A percentile compares a stretch with the other conserved stretches of the same genome.
Conservation (phyloP, 2,797 vertebrate genomes). For the Phoeniculus purpureus region DNA sequence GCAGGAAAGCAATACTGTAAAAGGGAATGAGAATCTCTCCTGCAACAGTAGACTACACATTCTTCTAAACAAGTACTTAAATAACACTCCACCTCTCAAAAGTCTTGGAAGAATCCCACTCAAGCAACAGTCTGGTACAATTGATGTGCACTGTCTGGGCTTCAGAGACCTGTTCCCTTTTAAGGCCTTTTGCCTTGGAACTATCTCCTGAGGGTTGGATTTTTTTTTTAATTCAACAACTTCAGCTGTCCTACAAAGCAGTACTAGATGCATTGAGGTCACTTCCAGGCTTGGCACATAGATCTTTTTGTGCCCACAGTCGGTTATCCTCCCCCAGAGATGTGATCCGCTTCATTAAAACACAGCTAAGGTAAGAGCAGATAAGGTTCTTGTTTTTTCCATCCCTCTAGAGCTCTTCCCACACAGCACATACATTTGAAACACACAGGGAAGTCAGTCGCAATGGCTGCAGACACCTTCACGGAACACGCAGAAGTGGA, state of each 20-base stretch:
- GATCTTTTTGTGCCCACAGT: neutral
- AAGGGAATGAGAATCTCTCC: conserved; percentile 4
- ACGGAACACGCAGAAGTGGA: neutral
- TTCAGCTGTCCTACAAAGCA: neutral
- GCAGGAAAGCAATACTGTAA: neutral
- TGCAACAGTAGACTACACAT: neutral
- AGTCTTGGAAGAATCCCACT: neutral
- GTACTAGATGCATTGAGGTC: neutral
- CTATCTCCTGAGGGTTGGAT: neutral
- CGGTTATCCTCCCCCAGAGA: neutral
- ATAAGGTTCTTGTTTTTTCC: neutral
- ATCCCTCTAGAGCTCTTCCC: neutral
- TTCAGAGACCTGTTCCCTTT: neutral
- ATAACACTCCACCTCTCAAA: conserved; percentile 26
- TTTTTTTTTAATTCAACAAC: neutral
- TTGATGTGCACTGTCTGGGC: neutral
- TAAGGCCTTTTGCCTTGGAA: neutral
- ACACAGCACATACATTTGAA: neutral
- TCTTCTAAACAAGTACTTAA: conserved; percentile 58
- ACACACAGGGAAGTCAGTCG: neutral
- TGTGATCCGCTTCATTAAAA: neutral
- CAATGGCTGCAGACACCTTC: neutral
- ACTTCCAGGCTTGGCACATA: neutral
- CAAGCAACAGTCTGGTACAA: neutral
- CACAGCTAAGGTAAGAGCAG: neutral